These are phyloP conservation scores for Deroplatys truncata DNA, from an alignment of 2,888 invertebrate species.

Conservation along the genomic window DNA sequence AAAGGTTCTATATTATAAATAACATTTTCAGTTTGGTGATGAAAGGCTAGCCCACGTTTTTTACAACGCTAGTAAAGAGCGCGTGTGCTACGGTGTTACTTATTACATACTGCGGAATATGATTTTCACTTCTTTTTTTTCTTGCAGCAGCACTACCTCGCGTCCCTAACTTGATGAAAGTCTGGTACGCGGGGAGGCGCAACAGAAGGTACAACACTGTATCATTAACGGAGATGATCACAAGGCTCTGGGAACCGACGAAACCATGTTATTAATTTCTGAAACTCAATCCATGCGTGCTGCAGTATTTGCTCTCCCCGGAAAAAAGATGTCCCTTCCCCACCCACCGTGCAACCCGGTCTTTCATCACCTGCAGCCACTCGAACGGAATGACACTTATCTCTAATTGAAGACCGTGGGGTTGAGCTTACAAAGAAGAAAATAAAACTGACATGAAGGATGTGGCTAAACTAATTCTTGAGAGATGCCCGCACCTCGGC, in stretches of 20 bases:
- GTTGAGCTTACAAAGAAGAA: no score
- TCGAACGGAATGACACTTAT: no score
- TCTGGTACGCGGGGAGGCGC: slow-evolving; percentile 14
- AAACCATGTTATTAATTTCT: slow-evolving; percentile 28
- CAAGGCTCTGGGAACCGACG: slow-evolving; percentile 24
- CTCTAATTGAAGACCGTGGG: no score
- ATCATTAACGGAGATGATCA: slow-evolving; percentile 27
- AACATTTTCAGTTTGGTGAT: no score
- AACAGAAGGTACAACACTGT: slow-evolving; percentile 18
- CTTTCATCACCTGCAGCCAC: no score
- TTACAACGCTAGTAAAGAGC: slow-evolving; percentile 2
- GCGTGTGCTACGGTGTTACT: slow-evolving; percentile 10
- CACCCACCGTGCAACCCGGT: neutral
- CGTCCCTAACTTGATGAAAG: slow-evolving; percentile 21
- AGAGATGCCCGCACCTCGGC: no score
- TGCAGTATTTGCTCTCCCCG: slow-evolving; percentile 16
- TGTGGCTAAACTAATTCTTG: no score
- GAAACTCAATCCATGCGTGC: slow-evolving; percentile 28
- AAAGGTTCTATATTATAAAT: no score
- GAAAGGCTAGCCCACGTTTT: neutral
- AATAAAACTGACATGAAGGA: no score
- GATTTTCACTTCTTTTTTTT: neutral
- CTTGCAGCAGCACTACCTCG: neutral
- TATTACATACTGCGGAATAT: slow-evolving; percentile 13
- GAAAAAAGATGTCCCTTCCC: neutral